Evolutionary conservation across 1,140 invertebrate genomes (phyloP), one percentile per base, ranked within the genome.

Genomic region (Nymphalis io): DNA sequence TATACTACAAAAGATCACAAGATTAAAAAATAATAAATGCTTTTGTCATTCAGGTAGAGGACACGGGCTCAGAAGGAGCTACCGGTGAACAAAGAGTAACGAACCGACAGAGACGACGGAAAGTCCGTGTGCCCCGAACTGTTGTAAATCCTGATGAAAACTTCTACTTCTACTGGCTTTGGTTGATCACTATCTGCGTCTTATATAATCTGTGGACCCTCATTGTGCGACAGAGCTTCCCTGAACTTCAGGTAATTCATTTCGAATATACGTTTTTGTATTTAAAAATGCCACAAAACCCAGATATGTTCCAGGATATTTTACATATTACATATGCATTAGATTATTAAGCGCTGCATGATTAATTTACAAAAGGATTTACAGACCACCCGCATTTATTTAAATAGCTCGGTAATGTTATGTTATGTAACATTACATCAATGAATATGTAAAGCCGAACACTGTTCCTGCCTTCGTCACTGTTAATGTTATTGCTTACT

Each of bases 201-300:
- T 93, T 99, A 23, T 99, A 99, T 92, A 99, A 99, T 91, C 92
- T 98, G 23, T 99, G 98, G 98, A 97, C 98, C 11, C 93, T 98
- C 33, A 99, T 99, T 76, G 98, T 98, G 21, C 93, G 98, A 18
- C 97, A 99, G 90, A 98, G 97, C 80, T 96, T 99, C 87, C 96
- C 97, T 21, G 98, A 98, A 84, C 93, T 98, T 58, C 96, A 97
- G 92, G 93, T 94, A 64, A 71, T 21, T 1, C 6, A 16, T 16
- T n/a, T 33, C 6, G 5, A 33, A 33, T 33, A 0, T 33, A 33
- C 27, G 27, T 33, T 33, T 33, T 33, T 0, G 27, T 33, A 33
- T 33, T n/a, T 33, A 33, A 33, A 8, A 8, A 33, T 33, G 1
- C 10, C 27, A 33, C 6, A 33, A 33, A 8, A 33, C 10, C 27